Conservation (phyloP, 2,888 invertebrate genomes). For the Thumatha senex region DNA sequence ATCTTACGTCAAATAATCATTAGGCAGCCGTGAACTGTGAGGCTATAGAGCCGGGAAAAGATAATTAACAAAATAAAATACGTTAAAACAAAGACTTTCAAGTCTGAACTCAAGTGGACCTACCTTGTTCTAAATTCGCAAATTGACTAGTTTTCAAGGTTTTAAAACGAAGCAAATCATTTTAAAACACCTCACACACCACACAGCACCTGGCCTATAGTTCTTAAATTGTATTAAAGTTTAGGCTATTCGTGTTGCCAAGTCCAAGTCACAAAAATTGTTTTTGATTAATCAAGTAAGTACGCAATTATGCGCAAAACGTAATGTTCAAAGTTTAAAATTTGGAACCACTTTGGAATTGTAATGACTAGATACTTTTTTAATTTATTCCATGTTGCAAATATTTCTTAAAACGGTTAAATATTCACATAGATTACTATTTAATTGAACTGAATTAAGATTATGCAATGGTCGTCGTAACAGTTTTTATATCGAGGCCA, state of each 20-base stretch:
- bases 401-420: conserved; percentile 1
- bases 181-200: too few relatives aligned
- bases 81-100: too few relatives aligned
- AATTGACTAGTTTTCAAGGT: not conserved
- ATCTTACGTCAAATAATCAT: not conserved
- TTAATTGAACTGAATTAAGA: conserved; percentile 1
- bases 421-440: conserved; percentile 5
- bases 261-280: not conserved
- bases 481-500: conserved; percentile 2
- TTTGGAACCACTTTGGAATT: too few relatives aligned
- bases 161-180: not conserved
- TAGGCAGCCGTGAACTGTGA: too few relatives aligned
- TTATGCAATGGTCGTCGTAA: conserved; percentile 10
- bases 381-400: not conserved
- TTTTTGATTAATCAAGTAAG: too few relatives aligned
- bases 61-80: too few relatives aligned
- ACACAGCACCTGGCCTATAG: too few relatives aligned
- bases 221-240: too few relatives aligned
- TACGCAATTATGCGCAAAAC: too few relatives aligned
- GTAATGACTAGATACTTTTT: not conserved
- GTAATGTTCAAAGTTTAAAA: not conserved
- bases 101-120: not conserved
- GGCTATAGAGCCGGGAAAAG: too few relatives aligned
- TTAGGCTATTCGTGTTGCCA: too few relatives aligned
- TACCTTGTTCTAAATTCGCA: not conserved